These are phyloP conservation scores for Lithobates pipiens DNA, from an alignment of 2,797 vertebrate genomes.

Conservation along the genomic window DNA sequence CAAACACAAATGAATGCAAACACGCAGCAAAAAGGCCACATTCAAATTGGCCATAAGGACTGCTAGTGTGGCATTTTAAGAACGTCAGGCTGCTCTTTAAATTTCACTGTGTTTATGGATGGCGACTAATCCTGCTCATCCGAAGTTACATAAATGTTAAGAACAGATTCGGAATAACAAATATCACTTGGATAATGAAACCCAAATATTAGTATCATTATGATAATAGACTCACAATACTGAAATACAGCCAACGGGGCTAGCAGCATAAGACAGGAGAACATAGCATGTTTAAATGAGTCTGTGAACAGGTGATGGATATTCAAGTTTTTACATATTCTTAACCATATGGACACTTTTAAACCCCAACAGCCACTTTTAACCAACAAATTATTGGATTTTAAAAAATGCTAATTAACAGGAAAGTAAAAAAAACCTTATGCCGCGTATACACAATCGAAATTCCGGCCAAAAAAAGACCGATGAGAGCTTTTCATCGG, in stretches of 20 bases:
- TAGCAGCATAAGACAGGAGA: background rate
- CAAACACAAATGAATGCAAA: constrained; percentile 46
- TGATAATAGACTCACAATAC: constrained; percentile 3
- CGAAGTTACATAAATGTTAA: constrained; percentile 56
- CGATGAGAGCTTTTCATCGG: too few species aligned
- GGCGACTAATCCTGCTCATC: constrained; percentile 56
- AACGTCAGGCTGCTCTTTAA: constrained; percentile 46
- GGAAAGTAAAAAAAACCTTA: too few species aligned
- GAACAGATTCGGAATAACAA: constrained; percentile 53
- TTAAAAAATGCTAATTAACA: too few species aligned
- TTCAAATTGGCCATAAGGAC: constrained; percentile 49
- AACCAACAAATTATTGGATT: too few species aligned
- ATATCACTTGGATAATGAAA: constrained; percentile 51
- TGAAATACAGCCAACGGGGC: background rate
- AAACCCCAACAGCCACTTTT: too few species aligned
- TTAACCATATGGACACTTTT: too few species aligned
- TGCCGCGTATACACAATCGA: too few species aligned
- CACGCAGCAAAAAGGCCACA: constrained; percentile 41
- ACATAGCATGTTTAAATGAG: background rate
- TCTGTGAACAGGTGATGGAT: background rate
- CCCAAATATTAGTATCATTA: constrained; percentile 45
- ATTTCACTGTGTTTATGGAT: constrained; percentile 52
- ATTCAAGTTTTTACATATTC: background rate
- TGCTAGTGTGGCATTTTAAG: constrained; percentile 52
- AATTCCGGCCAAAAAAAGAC: too few species aligned